phyloP scores from a whole-genome alignment of 2,888 invertebrate species.

The Drosophila subsilvestris region DNA sequence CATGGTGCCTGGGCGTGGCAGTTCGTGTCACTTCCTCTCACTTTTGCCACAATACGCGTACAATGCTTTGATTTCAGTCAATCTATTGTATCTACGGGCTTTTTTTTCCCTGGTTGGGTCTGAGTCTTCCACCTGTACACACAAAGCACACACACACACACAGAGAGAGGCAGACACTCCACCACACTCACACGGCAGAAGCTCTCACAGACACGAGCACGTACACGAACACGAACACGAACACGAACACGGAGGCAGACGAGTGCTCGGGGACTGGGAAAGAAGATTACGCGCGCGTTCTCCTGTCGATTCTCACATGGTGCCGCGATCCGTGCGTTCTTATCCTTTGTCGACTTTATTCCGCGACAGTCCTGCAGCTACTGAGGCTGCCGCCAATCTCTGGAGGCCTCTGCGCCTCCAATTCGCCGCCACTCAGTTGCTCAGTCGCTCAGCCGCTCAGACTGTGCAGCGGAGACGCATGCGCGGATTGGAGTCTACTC shows the following conservation, averaged over 20 bases:
- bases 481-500: conserved; percentile 39
- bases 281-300: conserved; percentile 71
- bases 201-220: conserved; percentile 1
- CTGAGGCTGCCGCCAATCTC: conserved; percentile 48
- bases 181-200: background rate
- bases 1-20: conserved; percentile 64
- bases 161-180: background rate
- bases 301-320: conserved; percentile 54
- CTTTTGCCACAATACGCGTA: conserved; percentile 6
- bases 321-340: conserved; percentile 45
- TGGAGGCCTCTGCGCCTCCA: conserved; percentile 50
- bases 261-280: conserved; percentile 30
- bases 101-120: background rate
- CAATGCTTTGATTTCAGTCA: conserved; percentile 7
- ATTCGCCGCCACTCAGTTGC: conserved; percentile 59
- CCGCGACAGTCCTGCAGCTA: conserved; percentile 75
- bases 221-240: conserved; percentile 12
- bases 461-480: conserved; percentile 62
- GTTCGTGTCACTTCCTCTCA: conserved; percentile 23
- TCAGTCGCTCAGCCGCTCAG: conserved; percentile 29
- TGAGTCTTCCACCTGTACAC: conserved; percentile 34
- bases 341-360: conserved; percentile 63
- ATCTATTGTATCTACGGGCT: background rate
- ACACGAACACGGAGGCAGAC: conserved; percentile 7
- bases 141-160: background rate